Evolutionary conservation across 2,113 vertebrate species (phyloP), one percentile per base, ranked within the genome.

Genomic region (Zingel zingel): DNA sequence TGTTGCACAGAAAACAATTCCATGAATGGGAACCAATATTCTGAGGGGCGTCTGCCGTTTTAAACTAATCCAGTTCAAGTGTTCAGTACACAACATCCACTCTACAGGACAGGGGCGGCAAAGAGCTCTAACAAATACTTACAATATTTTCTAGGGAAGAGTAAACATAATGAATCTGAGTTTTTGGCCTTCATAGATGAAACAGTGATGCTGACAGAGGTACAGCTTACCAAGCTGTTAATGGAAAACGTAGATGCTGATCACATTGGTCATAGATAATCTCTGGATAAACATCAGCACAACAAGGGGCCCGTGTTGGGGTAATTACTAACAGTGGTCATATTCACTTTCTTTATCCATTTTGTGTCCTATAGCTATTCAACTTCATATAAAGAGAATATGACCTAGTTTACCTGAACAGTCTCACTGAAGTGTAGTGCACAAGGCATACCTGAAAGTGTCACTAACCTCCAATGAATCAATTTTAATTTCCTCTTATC

Each of bases 221-320:
- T 19, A 12, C 47, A 21, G 21, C 43, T 69, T 53, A 67, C 13
- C 30, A 25, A 43, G 53, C 63, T 54, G 10, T 5, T 6, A n/a
- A n/a, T 15, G 36, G 33, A 23, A 39, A 33, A 75, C 48, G 15
- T n/a, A 15, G 36, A 53, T 51, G 45, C 33, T 61, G 61, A 65
- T 65, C 50, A 27, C 33, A 5, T 57, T 19, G 3, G 48, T 61
- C 59, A 54, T 48, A 30, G 62, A 72, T 74, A 58, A 82, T 86
- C 66, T 53, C 69, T 77, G 80, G 68, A 89, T 73, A 74, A 79
- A 36, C 48, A 63, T 64, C 69, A 75, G 64, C 23, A 53, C 23
- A 43, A 21, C 61, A 67, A 56, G 23, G 15, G 33, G 62, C 21
- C 64, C 6, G 4, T 66, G 18, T 19, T 58, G 25, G 67, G 67